Percentiles rank a stretch among this genome's conserved stretches.
Evolutionary conservation across 2,113 vertebrate genomes (phyloP).

Genomic region (Catharus bicknelli): DNA sequence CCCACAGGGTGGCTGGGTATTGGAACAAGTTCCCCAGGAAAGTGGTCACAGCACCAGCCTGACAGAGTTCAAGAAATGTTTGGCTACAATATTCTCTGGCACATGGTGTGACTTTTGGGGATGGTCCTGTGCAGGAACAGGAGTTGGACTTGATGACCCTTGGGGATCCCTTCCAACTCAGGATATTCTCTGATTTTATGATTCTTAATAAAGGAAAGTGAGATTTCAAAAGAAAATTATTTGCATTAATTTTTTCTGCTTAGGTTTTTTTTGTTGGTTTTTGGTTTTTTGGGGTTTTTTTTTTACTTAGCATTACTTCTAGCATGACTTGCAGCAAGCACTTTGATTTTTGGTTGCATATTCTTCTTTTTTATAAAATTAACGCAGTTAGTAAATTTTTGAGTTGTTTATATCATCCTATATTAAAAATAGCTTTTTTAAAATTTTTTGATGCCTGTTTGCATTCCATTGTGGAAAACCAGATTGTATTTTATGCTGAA

Average conservation of each 20-base stretch:
- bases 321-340: not conserved
- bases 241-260: not conserved
- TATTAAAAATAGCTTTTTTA: not conserved
- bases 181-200: not conserved
- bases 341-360: fast-evolving
- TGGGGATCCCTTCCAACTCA: not conserved
- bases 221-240: not conserved
- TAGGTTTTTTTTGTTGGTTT: not conserved
- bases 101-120: too few species aligned
- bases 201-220: not conserved
- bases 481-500: not conserved
- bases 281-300: not conserved
- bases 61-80: not conserved
- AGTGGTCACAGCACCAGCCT: not conserved
- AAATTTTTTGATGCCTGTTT: not conserved
- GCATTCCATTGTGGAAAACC: not conserved
- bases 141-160: not conserved
- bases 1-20: not conserved
- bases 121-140: not conserved
- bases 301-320: not conserved
- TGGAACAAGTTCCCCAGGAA: not conserved
- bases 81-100: not conserved
- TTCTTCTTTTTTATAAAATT: not conserved
- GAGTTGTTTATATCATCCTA: not conserved
- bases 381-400: not conserved